These are phyloP conservation scores for Platycercus adscitus DNA, from an alignment of 2,113 vertebrate species.

Conservation along the genomic window DNA sequence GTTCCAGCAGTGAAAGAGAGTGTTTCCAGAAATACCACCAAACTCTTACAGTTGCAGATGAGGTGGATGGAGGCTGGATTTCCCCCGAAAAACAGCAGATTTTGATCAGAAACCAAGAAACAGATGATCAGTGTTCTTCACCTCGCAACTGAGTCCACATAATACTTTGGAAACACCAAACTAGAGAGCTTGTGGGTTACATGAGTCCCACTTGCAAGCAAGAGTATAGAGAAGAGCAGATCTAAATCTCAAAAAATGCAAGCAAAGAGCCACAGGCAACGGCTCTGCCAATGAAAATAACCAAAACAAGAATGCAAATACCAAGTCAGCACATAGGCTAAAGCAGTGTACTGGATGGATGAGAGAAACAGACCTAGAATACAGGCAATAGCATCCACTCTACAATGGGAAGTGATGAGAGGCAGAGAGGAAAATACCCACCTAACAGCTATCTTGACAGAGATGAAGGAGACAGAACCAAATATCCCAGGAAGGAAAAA, in stretches of 20 bases:
- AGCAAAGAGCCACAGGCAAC: neutral
- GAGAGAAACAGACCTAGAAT: neutral
- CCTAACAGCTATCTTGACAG: neutral
- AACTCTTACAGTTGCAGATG: neutral
- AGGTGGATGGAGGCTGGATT: neutral
- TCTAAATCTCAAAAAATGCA: neutral
- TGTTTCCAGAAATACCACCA: neutral
- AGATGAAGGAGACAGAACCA: neutral
- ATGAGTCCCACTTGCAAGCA: neutral
- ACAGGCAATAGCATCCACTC: neutral
- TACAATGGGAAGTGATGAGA: fast-evolving
- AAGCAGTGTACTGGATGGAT: neutral
- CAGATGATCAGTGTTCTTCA: neutral
- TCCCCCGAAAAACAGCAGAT: neutral
- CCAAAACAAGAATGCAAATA: neutral
- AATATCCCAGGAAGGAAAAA: neutral
- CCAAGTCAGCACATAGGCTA: neutral
- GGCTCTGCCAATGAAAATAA: neutral
- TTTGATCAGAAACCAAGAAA: neutral
- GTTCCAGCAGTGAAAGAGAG: neutral
- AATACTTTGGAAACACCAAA: neutral
- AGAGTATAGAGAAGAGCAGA: neutral
- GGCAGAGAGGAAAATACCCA: neutral
- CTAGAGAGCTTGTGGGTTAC: neutral
- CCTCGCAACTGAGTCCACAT: neutral